A percentile compares a stretch with the other conserved stretches of the same genome.
These are phyloP conservation scores for Machimus atricapillus DNA, from an alignment of 2,888 invertebrate genomes.

Conservation along the genomic window DNA sequence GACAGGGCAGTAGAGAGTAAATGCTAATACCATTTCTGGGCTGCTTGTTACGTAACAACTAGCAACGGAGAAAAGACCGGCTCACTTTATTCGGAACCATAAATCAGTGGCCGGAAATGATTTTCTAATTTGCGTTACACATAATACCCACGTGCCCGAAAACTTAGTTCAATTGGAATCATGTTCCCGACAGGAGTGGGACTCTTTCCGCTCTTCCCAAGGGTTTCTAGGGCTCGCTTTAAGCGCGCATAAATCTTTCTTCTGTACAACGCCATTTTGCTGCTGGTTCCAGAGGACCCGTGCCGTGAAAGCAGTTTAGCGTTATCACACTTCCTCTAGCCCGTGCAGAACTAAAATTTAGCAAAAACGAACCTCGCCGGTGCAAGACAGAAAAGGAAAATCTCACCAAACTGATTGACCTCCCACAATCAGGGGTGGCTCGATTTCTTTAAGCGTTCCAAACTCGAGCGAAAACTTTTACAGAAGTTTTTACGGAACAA, in stretches of 20 bases:
- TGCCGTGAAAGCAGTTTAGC: neutral
- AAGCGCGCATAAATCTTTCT: neutral
- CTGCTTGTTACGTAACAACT: neutral
- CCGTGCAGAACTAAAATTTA: neutral
- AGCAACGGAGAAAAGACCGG: neutral
- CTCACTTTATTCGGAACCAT: neutral
- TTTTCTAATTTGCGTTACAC: constrained; percentile 6
- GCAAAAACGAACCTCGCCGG: neutral
- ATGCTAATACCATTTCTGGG: neutral
- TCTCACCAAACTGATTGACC: neutral
- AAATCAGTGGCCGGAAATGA: neutral
- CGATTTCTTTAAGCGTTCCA: neutral
- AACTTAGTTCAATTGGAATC: neutral
- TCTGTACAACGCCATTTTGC: neutral
- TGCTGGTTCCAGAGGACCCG: neutral
- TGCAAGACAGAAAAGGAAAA: neutral
- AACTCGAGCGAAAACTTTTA: neutral
- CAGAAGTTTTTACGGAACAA: neutral
- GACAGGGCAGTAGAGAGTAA: neutral
- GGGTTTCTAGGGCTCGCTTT: neutral
- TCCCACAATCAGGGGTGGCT: neutral
- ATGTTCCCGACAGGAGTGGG: neutral
- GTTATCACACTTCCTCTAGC: neutral
- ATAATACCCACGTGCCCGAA: neutral
- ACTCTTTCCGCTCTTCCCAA: neutral